Evolutionary conservation across 2,113 vertebrate genomes (phyloP).

Genomic region (Vidua chalybeata): DNA sequence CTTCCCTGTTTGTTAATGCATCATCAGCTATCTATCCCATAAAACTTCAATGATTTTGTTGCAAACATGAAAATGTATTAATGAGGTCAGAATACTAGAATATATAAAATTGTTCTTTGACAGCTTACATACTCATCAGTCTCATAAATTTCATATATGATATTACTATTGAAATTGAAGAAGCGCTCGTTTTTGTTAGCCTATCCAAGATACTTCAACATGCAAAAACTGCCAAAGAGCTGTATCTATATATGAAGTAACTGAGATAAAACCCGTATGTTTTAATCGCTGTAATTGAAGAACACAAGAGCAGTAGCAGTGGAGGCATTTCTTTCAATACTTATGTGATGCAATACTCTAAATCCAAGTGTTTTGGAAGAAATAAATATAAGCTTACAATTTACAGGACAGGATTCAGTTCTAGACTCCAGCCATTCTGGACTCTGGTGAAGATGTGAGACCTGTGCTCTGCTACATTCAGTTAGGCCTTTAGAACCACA

Average conservation of each 20-base stretch:
- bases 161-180: not conserved
- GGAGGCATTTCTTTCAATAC: not conserved
- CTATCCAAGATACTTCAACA: not conserved
- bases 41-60: accelerated
- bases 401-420: not conserved
- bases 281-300: not conserved
- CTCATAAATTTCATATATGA: not conserved
- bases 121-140: not conserved
- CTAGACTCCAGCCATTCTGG: not conserved
- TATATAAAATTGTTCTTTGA: not conserved
- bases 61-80: not conserved
- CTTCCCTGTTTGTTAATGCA: not conserved
- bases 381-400: not conserved
- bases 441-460: not conserved
- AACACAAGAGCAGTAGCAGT: not conserved
- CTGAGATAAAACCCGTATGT: accelerated
- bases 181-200: not conserved
- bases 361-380: not conserved
- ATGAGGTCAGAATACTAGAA: not conserved
- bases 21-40: not conserved
- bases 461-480: not conserved
- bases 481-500: not conserved
- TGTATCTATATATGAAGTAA: not conserved
- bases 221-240: not conserved
- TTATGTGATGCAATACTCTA: not conserved